Base-by-base conservation (phyloP, 30 jellyfish, hydroid and myxozoan species). In the Kudoa iwatai region DNA sequence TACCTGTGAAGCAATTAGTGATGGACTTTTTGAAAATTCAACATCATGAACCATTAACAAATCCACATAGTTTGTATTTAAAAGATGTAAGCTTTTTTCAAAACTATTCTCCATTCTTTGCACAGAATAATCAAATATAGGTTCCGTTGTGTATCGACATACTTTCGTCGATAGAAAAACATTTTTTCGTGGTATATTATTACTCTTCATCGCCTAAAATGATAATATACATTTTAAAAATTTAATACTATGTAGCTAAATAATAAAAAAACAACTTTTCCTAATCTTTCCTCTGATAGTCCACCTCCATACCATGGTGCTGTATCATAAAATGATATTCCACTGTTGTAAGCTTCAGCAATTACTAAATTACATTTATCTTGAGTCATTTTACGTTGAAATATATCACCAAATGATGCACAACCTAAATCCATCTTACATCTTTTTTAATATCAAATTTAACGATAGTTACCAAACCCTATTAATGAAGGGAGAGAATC, bases 251-350 rank as follows among this genome's bases (percentile, higher is more conserved):
- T 3, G 4, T 15, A 17, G 6, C 47, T 19, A 41, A 34, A 22
- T 18, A 21, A 41, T 6, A 22, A 3, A 3, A 15, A 6, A 19
- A 23, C 2, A 33, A 53, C 85, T 50, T 60, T 46, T 25, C 88
- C 88, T 38, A 55, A 45, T 33, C 45, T 64, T 11, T 54, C 56
- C 42, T 54, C 83, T 49, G 57, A 69, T 31, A 54, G 47, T 13
- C 71, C 69, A 43, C 44, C 53, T 3, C 82, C 88, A 50, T 54
- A 55, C 71, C 82, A 64, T 16, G 83, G 83, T 14, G 88, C 62
- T 16, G 64, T 71, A 56, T 64, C 86, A 20, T 53, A 36, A 58
- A 59, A 63, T 20, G 53, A 53, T 17, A 63, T 63, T 3, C 86
- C 86, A 28, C 61, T 33, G 32, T 63, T 63, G 2, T 48, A 52